These are phyloP conservation scores for Pseudolycoriella hygida DNA, from an alignment of 2,888 invertebrate genomes.

Conservation along the genomic window DNA sequence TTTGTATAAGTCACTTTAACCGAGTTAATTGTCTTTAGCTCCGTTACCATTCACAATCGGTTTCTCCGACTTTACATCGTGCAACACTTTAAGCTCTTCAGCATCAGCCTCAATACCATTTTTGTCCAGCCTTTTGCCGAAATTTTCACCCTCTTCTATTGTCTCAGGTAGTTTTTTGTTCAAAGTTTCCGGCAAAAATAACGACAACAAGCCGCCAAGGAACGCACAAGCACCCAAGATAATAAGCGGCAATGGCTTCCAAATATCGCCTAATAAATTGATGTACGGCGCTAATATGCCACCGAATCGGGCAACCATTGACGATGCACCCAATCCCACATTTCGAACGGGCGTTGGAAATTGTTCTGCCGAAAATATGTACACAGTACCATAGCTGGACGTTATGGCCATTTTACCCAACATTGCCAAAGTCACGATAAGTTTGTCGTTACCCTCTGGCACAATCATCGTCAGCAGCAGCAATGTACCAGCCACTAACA, in stretches of 20 bases:
- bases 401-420: conserved; percentile 54
- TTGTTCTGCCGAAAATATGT: conserved; percentile 56
- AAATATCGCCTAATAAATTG: conserved; percentile 42
- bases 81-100: conserved; percentile 3
- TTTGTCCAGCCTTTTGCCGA: conserved; percentile 28
- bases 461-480: conserved; percentile 39
- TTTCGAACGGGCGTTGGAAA: conserved; percentile 65
- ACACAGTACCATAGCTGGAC: conserved; percentile 53
- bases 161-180: conserved; percentile 63
- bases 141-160: conserved; percentile 58
- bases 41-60: background rate
- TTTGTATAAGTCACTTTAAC: no score
- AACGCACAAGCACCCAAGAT: conserved; percentile 56
- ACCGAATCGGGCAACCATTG: conserved; percentile 73
- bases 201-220: conserved; percentile 49
- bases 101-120: background rate
- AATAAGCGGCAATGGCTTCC: conserved; percentile 48
- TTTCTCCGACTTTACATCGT: background rate
- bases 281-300: conserved; percentile 50
- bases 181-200: conserved; percentile 61
- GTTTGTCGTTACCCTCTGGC: conserved; percentile 34
- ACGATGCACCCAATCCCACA: conserved; percentile 71
- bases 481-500: conserved; percentile 42
- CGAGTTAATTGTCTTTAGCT: background rate
- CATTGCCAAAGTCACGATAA: conserved; percentile 44